Evolutionary conservation across 64 coral and sea anemone genomes (phyloP).

Genomic region (Porites australiensis): DNA sequence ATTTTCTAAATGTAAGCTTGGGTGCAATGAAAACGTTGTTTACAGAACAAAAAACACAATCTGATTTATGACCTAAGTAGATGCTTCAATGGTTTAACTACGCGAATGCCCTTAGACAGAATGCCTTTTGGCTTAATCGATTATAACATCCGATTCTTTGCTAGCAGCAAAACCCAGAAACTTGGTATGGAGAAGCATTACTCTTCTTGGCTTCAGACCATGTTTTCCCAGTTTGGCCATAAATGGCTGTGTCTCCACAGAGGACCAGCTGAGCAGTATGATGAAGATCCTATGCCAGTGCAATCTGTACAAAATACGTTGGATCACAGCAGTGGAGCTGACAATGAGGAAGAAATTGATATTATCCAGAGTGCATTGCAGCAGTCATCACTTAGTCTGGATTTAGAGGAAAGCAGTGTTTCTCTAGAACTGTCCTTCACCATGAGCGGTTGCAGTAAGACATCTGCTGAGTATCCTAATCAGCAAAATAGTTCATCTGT

Average conservation of each 20-base stretch:
- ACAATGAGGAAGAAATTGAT: background rate
- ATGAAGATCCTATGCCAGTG: background rate
- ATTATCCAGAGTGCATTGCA: slow-evolving; percentile 12
- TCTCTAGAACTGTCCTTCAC: too few species aligned
- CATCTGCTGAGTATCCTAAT: too few species aligned
- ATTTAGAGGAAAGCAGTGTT: background rate
- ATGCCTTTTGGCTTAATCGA: slow-evolving; percentile 83
- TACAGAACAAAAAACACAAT: slow-evolving; percentile 54
- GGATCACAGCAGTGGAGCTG: background rate
- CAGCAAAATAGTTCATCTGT: too few species aligned
- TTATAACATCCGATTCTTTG: slow-evolving; percentile 75
- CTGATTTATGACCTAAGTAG: slow-evolving; percentile 41
- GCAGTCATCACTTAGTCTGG: background rate
- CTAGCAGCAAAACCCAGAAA: slow-evolving; percentile 18
- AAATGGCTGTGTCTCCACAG: slow-evolving; percentile 46
- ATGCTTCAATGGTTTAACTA: slow-evolving; percentile 47
- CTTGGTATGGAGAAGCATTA: slow-evolving; percentile 66
- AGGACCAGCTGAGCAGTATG: slow-evolving; percentile 77
- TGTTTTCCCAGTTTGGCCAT: slow-evolving; percentile 84
- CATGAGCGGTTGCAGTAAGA: background rate
- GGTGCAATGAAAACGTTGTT: slow-evolving; percentile 71
- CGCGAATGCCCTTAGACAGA: slow-evolving; percentile 53
- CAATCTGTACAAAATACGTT: background rate
- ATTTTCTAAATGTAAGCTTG: slow-evolving; percentile 40
- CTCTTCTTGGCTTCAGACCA: slow-evolving; percentile 64